These are phyloP conservation scores for Sylvia atricapilla DNA, from an alignment of 2,113 vertebrate species.

Conservation along the genomic window DNA sequence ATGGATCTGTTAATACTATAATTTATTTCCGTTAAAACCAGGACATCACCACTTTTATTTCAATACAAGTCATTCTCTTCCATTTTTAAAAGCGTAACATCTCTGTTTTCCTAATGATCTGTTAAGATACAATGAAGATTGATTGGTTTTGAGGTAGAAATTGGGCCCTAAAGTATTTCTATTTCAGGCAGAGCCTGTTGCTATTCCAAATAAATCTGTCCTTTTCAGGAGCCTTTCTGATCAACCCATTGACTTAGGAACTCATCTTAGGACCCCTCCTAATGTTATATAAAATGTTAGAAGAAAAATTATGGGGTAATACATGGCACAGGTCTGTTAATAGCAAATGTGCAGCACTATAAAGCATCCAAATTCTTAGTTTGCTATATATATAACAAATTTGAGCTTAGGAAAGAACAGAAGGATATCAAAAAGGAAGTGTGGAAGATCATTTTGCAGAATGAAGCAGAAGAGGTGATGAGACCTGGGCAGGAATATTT, in stretches of 20 bases:
- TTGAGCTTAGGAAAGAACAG: background rate
- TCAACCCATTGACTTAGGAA: background rate
- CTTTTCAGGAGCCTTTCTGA: background rate
- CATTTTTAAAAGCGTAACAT: background rate
- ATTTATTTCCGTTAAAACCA: conserved; percentile 3
- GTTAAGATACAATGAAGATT: background rate
- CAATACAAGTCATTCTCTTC: background rate
- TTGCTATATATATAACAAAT: background rate
- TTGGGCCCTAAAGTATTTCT: background rate
- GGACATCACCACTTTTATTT: background rate
- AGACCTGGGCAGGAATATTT: background rate
- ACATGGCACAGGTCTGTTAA: background rate
- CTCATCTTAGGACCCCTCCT: background rate
- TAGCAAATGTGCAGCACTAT: background rate
- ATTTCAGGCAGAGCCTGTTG: background rate
- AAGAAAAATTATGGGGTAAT: background rate
- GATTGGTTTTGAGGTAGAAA: background rate
- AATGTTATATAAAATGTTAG: background rate
- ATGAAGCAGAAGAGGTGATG: background rate
- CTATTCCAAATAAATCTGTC: background rate
- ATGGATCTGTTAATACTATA: background rate
- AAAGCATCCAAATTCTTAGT: background rate
- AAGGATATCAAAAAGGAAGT: background rate
- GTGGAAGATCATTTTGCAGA: background rate
- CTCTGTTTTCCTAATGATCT: background rate